phyloP scores from a whole-genome alignment of 2,888 invertebrate species.

The Volucella zonaria region DNA sequence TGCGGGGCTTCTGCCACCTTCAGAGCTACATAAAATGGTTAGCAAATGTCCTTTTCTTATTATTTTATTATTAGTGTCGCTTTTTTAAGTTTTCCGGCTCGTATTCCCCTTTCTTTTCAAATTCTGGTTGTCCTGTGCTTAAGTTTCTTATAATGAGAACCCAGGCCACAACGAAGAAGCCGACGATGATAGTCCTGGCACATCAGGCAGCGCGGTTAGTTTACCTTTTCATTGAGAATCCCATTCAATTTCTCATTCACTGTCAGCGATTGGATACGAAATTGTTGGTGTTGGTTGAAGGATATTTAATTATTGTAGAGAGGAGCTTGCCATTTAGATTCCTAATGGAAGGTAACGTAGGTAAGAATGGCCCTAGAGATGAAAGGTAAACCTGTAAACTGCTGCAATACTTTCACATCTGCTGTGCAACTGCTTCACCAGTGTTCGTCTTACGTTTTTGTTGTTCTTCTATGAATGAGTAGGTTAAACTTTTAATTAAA shows the following conservation, averaged over 20 bases:
- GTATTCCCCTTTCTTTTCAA: background rate
- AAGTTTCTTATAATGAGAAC: conserved; percentile 22
- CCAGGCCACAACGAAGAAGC: conserved; percentile 16
- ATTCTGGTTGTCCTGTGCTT: conserved; percentile 21
- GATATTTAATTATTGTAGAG: conserved; percentile 68
- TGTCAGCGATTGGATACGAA: conserved; percentile 53
- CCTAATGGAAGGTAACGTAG: conserved; percentile 19
- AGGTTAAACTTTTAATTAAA: conserved; percentile 74
- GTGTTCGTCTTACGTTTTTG: background rate
- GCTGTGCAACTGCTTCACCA: background rate
- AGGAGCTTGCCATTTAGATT: conserved; percentile 56
- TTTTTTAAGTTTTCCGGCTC: conserved; percentile 63
- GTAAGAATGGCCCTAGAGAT: conserved; percentile 49
- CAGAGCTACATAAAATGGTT: conserved; percentile 53
- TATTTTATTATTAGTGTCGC: conserved; percentile 72
- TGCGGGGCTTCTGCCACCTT: conserved; percentile 4
- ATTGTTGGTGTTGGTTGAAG: conserved; percentile 50
- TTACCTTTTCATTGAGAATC: conserved; percentile 63
- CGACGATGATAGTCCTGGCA: conserved; percentile 19
- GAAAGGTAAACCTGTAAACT: conserved; percentile 70
- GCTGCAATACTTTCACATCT: conserved; percentile 43
- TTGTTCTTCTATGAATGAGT: conserved; percentile 48
- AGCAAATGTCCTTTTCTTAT: conserved; percentile 72
- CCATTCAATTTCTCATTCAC: conserved; percentile 71
- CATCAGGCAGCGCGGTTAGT: conserved; percentile 2